Evolutionary conservation across 2,113 vertebrate genomes (phyloP).

Genomic region (Tursiops truncatus): DNA sequence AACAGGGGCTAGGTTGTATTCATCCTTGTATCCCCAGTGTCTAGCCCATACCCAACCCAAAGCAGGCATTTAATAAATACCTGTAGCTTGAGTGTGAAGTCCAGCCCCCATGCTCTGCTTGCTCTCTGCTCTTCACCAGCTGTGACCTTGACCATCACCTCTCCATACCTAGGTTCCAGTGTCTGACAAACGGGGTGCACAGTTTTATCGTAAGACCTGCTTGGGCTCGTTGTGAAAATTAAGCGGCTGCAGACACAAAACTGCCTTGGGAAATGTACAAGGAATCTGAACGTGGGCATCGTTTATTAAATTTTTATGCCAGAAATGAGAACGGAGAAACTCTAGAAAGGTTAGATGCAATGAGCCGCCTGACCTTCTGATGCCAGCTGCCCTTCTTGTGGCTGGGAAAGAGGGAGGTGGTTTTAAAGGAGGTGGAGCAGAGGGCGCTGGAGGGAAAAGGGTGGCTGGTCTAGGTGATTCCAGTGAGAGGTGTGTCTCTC

Average conservation of each 20-base stretch:
- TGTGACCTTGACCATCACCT: neutral
- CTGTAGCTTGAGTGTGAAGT: neutral
- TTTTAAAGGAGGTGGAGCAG: neutral
- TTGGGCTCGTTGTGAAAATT: neutral
- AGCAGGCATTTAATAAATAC: neutral
- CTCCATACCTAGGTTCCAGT: too few relatives aligned
- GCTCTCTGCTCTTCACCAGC: neutral
- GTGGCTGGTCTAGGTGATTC: neutral
- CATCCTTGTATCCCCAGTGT: neutral
- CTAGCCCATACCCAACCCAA: neutral
- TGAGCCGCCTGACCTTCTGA: neutral
- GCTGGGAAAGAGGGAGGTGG: neutral
- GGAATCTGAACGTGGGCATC: neutral
- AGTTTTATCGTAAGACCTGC: neutral
- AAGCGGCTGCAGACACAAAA: neutral
- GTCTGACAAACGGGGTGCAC: neutral
- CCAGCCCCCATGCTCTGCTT: neutral
- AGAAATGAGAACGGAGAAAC: neutral
- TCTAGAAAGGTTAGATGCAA: neutral
- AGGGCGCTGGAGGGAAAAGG: neutral
- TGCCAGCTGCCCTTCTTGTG: neutral
- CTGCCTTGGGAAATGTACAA: neutral
- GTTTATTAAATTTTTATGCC: neutral
- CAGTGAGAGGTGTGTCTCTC: too few relatives aligned
- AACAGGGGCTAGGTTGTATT: neutral